Evolutionary conservation across 2,797 vertebrate genomes (phyloP).

Genomic region (Sebastes iracundus): DNA sequence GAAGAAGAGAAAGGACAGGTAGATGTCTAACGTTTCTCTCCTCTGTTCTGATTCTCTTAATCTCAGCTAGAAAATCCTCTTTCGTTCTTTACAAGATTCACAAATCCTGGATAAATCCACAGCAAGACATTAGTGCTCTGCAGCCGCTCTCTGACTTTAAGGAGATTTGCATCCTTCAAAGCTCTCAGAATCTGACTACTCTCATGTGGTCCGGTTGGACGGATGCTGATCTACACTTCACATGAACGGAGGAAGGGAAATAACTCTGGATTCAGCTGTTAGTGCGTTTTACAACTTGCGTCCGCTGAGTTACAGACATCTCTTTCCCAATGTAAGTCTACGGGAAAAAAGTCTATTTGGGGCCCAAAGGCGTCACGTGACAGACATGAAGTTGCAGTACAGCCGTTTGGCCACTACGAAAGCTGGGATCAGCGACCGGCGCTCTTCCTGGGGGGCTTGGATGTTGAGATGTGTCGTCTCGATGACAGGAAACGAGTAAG

Average conservation of each 20-base stretch:
- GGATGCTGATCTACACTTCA: not conserved
- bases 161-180: conserved; percentile 36
- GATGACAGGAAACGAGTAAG: not conserved
- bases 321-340: too few relatives aligned
- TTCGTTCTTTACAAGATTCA: conserved; percentile 50
- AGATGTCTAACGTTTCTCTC: not conserved
- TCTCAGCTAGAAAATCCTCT: conserved; percentile 38
- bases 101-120: conserved; percentile 52
- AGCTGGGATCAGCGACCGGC: too few relatives aligned
- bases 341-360: too few relatives aligned
- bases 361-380: too few relatives aligned
- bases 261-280: too few relatives aligned
- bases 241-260: too few relatives aligned
- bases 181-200: conserved; percentile 1
- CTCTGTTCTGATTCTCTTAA: conserved; percentile 28
- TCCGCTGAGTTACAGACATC: too few relatives aligned
- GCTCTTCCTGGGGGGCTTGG: too few relatives aligned
- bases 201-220: conserved; percentile 9
- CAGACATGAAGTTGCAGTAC: too few relatives aligned
- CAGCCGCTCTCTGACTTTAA: conserved; percentile 19
- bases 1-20: conserved; percentile 8
- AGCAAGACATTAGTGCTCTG: not conserved
- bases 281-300: too few relatives aligned
- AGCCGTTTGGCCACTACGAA: too few relatives aligned
- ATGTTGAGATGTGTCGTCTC: not conserved